These are phyloP conservation scores for Zosterops borbonicus DNA, from an alignment of 2,113 vertebrate genomes.

Conservation along the genomic window DNA sequence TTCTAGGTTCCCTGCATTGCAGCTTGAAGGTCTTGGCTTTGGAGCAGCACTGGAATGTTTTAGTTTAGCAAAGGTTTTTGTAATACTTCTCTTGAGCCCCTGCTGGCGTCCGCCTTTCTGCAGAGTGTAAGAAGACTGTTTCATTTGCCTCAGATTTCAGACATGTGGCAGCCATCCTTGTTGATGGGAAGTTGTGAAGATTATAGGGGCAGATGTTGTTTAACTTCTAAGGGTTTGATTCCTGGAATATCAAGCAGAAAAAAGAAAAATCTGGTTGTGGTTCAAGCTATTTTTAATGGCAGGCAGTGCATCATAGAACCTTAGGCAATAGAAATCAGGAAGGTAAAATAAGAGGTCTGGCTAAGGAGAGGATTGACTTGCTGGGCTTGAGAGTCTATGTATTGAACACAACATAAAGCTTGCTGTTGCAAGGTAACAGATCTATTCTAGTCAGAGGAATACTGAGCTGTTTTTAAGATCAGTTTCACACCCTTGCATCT, in stretches of 20 bases:
- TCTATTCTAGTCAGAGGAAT: not conserved
- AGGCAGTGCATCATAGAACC: not conserved
- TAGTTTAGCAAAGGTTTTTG: not conserved
- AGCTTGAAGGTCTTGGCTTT: not conserved
- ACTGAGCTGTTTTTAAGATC: not conserved
- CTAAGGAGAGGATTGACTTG: not conserved
- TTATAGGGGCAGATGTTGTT: not conserved
- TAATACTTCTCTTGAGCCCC: not conserved
- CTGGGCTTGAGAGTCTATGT: not conserved
- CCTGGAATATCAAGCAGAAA: not conserved
- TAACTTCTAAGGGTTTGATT: not conserved
- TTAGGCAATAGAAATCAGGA: not conserved
- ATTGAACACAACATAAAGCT: not conserved
- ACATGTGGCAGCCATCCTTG: constrained; percentile 26
- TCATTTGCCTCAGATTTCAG: constrained; percentile 13
- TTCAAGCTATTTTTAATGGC: not conserved
- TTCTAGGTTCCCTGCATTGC: not conserved
- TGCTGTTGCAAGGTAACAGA: not conserved
- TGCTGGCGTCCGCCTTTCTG: not conserved
- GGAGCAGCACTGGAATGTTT: not conserved
- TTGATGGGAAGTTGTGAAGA: not conserved
- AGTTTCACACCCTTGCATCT: not conserved
- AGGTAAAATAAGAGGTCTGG: not conserved
- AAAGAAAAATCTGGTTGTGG: not conserved
- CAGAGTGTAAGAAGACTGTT: not conserved